A percentile compares a stretch with the other conserved stretches of the same genome.
Evolutionary conservation across 2,113 vertebrate genomes (phyloP).

Genomic region (Pterocles gutturalis): DNA sequence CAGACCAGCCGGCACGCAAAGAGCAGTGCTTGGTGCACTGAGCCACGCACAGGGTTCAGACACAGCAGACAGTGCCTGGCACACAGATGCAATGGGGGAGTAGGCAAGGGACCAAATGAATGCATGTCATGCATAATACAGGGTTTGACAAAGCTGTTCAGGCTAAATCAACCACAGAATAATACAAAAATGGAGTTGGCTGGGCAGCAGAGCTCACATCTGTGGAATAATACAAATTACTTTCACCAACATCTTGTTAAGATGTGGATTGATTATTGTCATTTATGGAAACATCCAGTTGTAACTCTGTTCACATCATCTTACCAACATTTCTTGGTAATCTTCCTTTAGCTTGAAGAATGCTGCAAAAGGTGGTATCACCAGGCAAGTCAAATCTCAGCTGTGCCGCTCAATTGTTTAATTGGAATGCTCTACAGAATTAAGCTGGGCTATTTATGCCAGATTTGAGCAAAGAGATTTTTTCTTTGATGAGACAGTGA

Average conservation of each 20-base stretch:
- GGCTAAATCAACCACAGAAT: neutral
- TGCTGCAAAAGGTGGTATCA: neutral
- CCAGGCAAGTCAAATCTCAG: neutral
- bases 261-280: neutral
- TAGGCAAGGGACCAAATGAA: neutral
- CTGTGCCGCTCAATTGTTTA: neutral
- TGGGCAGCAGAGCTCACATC: neutral
- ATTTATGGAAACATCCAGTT: neutral
- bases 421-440: neutral
- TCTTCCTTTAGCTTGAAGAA: neutral
- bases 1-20: neutral
- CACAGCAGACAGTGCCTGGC: neutral
- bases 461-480: neutral
- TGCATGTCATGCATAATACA: neutral
- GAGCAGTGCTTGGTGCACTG: neutral
- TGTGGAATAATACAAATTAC: neutral
- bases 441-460: neutral
- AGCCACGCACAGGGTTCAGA: rapidly evolving
- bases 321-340: neutral
- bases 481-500: neutral
- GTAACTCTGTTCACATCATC: neutral
- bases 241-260: neutral
- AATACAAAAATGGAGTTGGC: neutral
- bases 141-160: neutral
- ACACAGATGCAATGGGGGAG: neutral